Percentiles rank a stretch among this genome's conserved stretches.
These are phyloP conservation scores for Ochropleura leucogaster DNA, from an alignment of 2,888 invertebrate genomes.

Conservation along the genomic window DNA sequence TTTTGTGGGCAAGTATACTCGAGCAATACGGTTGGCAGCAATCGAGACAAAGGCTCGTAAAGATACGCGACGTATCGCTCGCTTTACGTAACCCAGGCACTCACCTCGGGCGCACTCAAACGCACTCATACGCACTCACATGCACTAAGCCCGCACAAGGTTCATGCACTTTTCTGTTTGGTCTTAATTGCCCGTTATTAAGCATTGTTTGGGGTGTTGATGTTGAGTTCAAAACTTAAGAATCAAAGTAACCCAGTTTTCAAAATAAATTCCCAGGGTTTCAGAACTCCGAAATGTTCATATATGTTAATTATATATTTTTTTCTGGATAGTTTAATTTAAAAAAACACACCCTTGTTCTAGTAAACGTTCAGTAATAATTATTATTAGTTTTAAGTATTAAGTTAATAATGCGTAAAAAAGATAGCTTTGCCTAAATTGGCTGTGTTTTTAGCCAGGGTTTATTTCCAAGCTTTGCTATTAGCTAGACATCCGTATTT, in stretches of 20 bases:
- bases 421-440: neutral
- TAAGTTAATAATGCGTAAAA: neutral
- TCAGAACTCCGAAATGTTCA: neutral
- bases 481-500: neutral
- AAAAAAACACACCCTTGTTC: neutral
- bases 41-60: slow-evolving; percentile 88
- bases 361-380: neutral
- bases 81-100: slow-evolving; percentile 72
- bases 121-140: slow-evolving; percentile 41
- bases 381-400: too few species aligned
- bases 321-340: neutral
- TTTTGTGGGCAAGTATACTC: slow-evolving; percentile 66
- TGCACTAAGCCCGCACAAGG: slow-evolving; percentile 24
- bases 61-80: slow-evolving; percentile 79
- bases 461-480: neutral
- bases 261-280: slow-evolving; percentile 3
- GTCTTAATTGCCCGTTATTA: slow-evolving; percentile 46
- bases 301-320: neutral
- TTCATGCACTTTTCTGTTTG: slow-evolving; percentile 54
- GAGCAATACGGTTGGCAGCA: slow-evolving; percentile 78
- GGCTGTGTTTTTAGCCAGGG: neutral
- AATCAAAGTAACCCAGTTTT: slow-evolving; percentile 40
- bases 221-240: slow-evolving; percentile 19
- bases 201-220: slow-evolving; percentile 47
- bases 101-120: slow-evolving; percentile 66